Evolutionary conservation across 53 echinoderm and acorn worm genomes (phyloP).

Genomic region (Crossaster papposus): DNA sequence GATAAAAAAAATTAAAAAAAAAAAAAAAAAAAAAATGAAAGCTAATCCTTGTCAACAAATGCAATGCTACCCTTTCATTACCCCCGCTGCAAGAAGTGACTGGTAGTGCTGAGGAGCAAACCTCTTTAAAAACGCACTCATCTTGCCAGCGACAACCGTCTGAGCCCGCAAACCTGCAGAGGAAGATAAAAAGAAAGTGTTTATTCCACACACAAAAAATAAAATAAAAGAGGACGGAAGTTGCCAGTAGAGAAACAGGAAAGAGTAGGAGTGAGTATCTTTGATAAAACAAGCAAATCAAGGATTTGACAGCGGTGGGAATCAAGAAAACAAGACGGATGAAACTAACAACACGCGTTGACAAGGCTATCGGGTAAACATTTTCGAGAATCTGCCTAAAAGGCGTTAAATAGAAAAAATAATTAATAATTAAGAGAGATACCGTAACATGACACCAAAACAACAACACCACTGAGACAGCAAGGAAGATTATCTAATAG

Average conservation of each 20-base stretch:
- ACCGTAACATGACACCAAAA: too few relatives aligned
- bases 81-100: conserved; percentile 35
- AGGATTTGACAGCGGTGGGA: neutral
- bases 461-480: neutral
- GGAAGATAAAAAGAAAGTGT: neutral
- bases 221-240: neutral
- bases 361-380: too few relatives aligned
- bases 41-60: neutral
- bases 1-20: neutral
- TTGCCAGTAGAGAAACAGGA: neutral
- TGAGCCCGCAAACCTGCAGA: conserved; percentile 43
- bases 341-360: neutral
- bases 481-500: neutral
- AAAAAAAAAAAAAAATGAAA: neutral
- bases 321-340: neutral
- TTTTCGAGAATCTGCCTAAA: too few relatives aligned
- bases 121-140: conserved; percentile 48
- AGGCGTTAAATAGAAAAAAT: too few relatives aligned
- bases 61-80: conserved; percentile 18
- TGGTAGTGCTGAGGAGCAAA: conserved; percentile 33
- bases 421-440: too few relatives aligned
- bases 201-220: neutral
- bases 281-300: neutral
- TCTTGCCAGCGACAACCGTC: conserved; percentile 41
- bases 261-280: neutral